phyloP scores from a whole-genome alignment of 2,797 vertebrate genomes.

The Sebastes vulpes region DNA sequence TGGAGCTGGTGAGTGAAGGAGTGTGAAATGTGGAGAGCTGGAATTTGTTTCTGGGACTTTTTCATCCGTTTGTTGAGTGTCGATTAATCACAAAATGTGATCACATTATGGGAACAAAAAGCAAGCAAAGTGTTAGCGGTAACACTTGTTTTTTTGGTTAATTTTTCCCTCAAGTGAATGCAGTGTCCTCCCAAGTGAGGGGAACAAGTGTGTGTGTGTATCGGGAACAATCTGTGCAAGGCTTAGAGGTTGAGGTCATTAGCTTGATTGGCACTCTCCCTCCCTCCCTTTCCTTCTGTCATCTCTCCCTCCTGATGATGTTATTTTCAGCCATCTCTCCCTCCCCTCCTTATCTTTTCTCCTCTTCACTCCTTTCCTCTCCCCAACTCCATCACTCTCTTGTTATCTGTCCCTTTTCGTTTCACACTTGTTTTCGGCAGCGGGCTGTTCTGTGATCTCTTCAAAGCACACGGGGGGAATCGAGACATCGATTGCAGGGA shows the following conservation, averaged over 20 bases:
- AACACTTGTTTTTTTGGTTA: neutral
- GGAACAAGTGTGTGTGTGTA: constrained; percentile 12
- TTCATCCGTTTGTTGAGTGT: constrained; percentile 24
- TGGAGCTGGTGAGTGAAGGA: constrained; percentile 50
- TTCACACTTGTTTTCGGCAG: constrained; percentile 72
- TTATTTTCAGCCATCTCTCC: constrained; percentile 39
- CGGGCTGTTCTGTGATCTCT: constrained; percentile 66
- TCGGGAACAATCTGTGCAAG: constrained; percentile 78
- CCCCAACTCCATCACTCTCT: constrained; percentile 37
- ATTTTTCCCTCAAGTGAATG: neutral
- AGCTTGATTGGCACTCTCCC: constrained; percentile 74
- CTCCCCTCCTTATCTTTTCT: constrained; percentile 28
- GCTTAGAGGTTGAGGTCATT: constrained; percentile 80
- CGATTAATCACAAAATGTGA: constrained; percentile 24
- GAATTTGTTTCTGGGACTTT: constrained; percentile 61
- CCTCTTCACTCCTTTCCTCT: constrained; percentile 6
- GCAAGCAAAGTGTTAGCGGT: neutral
- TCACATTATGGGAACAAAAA: neutral
- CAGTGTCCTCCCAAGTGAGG: constrained; percentile 19
- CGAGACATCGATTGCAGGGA: constrained; percentile 58
- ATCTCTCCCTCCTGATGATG: constrained; percentile 28
- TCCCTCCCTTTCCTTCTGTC: constrained; percentile 15
- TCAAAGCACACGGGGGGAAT: constrained; percentile 59
- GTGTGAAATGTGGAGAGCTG: constrained; percentile 68
- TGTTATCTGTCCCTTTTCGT: constrained; percentile 67